These are phyloP conservation scores for Hemiprocne comata DNA, from an alignment of 2,113 vertebrate species.

Conservation along the genomic window DNA sequence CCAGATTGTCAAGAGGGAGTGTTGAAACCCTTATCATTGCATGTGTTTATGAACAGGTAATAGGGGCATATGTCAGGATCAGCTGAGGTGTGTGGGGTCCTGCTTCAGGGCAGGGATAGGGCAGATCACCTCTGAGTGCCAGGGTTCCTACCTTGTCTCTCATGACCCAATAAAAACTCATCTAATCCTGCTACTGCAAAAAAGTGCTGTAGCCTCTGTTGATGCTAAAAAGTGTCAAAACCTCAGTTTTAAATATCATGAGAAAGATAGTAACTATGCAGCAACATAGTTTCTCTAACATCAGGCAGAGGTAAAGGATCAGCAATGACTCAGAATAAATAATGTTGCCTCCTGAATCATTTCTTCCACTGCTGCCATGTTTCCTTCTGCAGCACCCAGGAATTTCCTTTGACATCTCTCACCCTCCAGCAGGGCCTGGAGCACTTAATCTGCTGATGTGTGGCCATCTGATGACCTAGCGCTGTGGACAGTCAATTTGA, in stretches of 20 bases:
- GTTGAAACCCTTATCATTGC: neutral
- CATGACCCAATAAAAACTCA: neutral
- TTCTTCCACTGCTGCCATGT: neutral
- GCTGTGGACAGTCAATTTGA: neutral
- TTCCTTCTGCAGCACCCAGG: neutral
- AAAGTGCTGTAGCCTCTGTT: neutral
- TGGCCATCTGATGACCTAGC: neutral
- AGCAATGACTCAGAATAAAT: neutral
- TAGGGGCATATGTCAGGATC: neutral
- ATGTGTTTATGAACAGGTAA: neutral
- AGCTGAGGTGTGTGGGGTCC: neutral
- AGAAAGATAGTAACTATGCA: neutral
- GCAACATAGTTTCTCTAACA: neutral
- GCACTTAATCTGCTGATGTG: neutral
- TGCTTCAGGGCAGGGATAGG: neutral
- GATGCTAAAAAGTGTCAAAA: neutral
- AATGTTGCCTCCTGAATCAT: neutral
- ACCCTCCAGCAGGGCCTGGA: neutral
- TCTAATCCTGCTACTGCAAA: neutral
- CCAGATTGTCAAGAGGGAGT: neutral
- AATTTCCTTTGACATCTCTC: conserved; percentile 12
- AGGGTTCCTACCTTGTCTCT: neutral
- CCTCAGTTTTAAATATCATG: neutral
- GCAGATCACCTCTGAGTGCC: neutral
- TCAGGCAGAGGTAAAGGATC: neutral